Percentiles rank a stretch among this genome's conserved stretches.
These are phyloP conservation scores for Tholera decimalis DNA, from an alignment of 2,888 invertebrate genomes.

Conservation along the genomic window DNA sequence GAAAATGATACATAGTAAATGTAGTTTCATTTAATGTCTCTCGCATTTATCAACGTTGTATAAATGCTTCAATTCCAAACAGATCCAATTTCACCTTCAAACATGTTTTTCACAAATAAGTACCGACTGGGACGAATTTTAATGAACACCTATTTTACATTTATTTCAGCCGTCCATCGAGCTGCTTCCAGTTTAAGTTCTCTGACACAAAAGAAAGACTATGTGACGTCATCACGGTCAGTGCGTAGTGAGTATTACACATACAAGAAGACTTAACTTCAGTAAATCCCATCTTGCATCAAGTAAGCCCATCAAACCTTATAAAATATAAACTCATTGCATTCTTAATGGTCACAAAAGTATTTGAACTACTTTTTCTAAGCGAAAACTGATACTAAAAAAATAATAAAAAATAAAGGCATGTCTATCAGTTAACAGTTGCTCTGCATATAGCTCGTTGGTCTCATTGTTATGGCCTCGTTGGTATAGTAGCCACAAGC, in stretches of 20 bases:
- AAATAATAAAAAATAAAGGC: no score
- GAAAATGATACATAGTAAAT: no score
- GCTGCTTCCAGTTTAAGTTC: constrained; percentile 83
- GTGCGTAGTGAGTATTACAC: constrained; percentile 78
- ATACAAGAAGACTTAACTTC: constrained; percentile 65
- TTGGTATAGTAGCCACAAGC: no score
- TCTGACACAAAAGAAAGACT: constrained; percentile 79
- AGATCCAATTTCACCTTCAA: no score
- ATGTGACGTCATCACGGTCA: constrained; percentile 69
- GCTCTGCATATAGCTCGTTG: no score
- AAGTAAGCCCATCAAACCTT: constrained; percentile 55
- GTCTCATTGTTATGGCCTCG: no score
- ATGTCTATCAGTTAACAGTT: no score
- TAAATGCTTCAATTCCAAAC: no score
- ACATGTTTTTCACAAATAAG: neutral
- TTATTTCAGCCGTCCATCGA: constrained; percentile 81
- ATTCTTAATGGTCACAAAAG: neutral
- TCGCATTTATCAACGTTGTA: no score
- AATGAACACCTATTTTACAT: neutral
- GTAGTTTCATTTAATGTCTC: no score
- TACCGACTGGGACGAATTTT: neutral
- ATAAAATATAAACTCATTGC: constrained; percentile 23
- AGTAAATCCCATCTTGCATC: constrained; percentile 27
- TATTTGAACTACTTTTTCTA: neutral
- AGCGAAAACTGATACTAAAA: no score